These are phyloP conservation scores for Lethenteron camtschaticum DNA, from an alignment of 2,113 vertebrate genomes.

Conservation along the genomic window DNA sequence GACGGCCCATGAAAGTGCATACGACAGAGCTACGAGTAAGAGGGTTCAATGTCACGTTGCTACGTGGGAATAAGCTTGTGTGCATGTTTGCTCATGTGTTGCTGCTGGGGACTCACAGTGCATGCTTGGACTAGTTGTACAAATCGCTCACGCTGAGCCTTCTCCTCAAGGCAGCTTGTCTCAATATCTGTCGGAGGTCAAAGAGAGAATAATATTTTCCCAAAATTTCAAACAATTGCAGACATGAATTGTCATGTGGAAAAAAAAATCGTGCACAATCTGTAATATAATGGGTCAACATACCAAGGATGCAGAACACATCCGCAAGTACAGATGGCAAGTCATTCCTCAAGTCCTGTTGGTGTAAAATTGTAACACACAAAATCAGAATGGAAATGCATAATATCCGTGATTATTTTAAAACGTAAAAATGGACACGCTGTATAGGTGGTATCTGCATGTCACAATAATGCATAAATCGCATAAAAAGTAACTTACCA, in stretches of 20 bases:
- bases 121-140: constrained; percentile 78
- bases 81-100: too few species aligned
- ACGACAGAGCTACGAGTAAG: too few species aligned
- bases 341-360: constrained; percentile 68
- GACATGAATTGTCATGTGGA: not conserved
- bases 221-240: not conserved
- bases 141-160: constrained; percentile 81
- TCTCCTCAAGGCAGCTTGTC: constrained; percentile 84
- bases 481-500: constrained; percentile 32
- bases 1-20: too few species aligned
- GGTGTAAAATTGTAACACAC: constrained; percentile 10
- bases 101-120: constrained; percentile 45
- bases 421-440: not conserved
- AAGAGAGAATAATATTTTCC: not conserved
- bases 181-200: constrained; percentile 47
- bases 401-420: not conserved
- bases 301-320: constrained; percentile 91
- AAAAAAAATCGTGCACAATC: constrained; percentile 6
- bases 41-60: too few species aligned
- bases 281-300: constrained; percentile 10
- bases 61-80: too few species aligned
- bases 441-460: too few species aligned
- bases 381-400: not conserved
- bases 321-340: constrained; percentile 92
- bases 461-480: not conserved